Base-by-base conservation (phyloP, 2,113 vertebrate genomes). In the Ageneiosus marmoratus region DNA sequence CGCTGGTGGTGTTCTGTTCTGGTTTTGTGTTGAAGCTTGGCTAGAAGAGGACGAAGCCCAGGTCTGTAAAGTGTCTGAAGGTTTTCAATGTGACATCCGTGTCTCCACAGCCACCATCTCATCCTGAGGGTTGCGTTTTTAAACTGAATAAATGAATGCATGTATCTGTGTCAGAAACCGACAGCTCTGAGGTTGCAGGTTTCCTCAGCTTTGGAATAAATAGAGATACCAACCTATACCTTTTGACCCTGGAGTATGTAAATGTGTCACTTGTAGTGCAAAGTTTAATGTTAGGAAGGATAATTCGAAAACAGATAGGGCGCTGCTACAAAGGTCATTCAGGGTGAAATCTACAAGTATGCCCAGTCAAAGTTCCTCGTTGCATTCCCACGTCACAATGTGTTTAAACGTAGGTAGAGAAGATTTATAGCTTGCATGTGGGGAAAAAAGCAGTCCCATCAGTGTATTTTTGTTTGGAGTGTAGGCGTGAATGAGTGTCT, bases 91-190 rank as follows among this genome's bases (percentile, higher is more conserved):
- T 27, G 60, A 63, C 22, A 56, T 58, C 44, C 53, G 3, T 69
- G 82, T 69, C n/a, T 77, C 58, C 18, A 20, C 22, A 62, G 27
- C 76, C 83, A 41, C 29, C 55, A 50, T 73, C 51, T 27, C 55
- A 50, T 73, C 51, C 65, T 32, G 83, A 69, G 74, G 83, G 83
- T 76, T 81, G 84, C 76, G 48, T 82, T 82, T 82, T 72, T 82
- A 32, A 84, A 83, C 83, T 80, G 80, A 81, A 70, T 86, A 84
- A 86, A 83, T 12, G 50, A 85, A 86, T 86, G 87, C 87, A 88
- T 88, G 87, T 86, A 83, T 86, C 81, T 88, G 84, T 86, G 83
- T 88, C 83, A 76, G 85, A 88, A 77, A 82, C 67, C 84, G 76
- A 85, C 73, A 70, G 77, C 69, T 80, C 72, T 73, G 85, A 83